Evolutionary conservation across 1,140 invertebrate species (phyloP).

Genomic region (Pemphigus obesinymphae): DNA sequence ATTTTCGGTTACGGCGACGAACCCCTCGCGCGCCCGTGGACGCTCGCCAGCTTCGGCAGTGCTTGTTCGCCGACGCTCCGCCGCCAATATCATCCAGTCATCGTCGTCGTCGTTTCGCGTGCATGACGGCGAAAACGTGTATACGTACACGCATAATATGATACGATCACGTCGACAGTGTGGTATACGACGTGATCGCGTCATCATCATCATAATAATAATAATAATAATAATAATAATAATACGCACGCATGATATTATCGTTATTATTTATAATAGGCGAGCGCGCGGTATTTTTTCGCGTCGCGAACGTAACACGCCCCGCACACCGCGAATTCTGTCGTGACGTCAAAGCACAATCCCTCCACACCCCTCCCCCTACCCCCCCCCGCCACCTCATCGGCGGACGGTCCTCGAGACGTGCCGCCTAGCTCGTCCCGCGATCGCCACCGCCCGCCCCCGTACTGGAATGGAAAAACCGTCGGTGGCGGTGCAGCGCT

Average conservation of each 20-base stretch:
- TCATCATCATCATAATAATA: background rate
- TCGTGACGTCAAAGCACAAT: conserved; percentile 27
- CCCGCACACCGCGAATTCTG: background rate
- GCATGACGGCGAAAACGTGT: too few species aligned
- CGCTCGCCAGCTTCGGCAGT: background rate
- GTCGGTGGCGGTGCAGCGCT: background rate
- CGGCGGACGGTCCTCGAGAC: background rate
- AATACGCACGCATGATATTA: background rate
- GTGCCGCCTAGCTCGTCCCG: background rate
- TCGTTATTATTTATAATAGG: background rate
- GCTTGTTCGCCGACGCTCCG: background rate
- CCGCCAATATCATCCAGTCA: background rate
- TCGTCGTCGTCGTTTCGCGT: background rate
- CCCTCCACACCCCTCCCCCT: too few species aligned
- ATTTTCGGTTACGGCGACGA: background rate
- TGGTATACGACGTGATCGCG: background rate
- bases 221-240: background rate
- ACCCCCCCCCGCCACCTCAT: too few species aligned
- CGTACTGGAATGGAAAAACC: background rate
- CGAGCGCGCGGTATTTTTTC: background rate
- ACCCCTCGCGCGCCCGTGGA: background rate
- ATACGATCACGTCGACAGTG: too few species aligned
- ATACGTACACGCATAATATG: too few species aligned
- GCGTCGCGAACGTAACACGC: conserved; percentile 5
- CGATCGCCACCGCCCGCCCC: background rate